Evolutionary conservation across 2,113 vertebrate genomes (phyloP).

Genomic region (Chauna torquata): DNA sequence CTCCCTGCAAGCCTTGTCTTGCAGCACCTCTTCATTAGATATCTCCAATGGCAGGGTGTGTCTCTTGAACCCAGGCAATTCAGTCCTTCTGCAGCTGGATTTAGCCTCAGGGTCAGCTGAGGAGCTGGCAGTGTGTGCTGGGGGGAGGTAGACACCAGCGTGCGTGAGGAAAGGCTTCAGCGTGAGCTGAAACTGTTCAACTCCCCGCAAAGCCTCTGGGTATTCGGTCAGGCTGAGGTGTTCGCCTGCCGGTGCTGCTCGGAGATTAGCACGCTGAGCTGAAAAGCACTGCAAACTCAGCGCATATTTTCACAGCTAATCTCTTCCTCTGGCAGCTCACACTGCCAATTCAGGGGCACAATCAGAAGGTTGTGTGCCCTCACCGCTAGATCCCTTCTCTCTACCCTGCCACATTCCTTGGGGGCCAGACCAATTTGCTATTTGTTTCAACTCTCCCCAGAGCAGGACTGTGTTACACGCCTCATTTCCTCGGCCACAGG

Average conservation of each 20-base stretch:
- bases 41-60: neutral
- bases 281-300: slow-evolving; percentile 56
- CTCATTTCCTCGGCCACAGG: neutral
- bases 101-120: neutral
- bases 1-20: slow-evolving; percentile 51
- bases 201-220: neutral
- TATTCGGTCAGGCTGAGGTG: slow-evolving; percentile 11
- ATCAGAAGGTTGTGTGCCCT: neutral
- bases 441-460: neutral
- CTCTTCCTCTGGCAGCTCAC: slow-evolving; percentile 33
- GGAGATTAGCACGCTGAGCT: slow-evolving; percentile 30
- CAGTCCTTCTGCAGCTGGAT: neutral
- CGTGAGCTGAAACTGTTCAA: neutral
- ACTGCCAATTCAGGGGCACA: neutral
- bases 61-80: neutral
- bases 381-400: neutral
- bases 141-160: neutral
- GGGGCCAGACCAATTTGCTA: neutral
- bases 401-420: slow-evolving; percentile 10
- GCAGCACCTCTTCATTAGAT: neutral
- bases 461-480: fast-evolving
- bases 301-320: slow-evolving; percentile 57
- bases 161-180: neutral
- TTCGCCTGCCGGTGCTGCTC: neutral
- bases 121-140: neutral